Conservation (phyloP, 2,113 vertebrate genomes). For the Takifugu bimaculatus region DNA sequence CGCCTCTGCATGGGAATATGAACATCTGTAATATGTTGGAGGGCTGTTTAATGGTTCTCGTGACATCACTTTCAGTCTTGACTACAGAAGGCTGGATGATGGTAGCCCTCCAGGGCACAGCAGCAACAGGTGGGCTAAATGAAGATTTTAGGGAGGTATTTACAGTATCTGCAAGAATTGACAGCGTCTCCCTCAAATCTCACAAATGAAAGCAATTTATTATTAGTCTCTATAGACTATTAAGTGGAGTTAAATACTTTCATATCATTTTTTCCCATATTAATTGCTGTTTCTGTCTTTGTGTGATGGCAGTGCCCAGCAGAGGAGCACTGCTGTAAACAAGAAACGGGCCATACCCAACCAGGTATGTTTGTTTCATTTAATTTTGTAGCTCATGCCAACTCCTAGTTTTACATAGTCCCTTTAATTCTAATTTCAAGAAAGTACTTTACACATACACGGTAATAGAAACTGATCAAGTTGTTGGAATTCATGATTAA, state of each 20-base stretch:
- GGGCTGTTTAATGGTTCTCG: slow-evolving; percentile 71
- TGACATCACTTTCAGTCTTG: slow-evolving; percentile 81
- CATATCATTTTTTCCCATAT: neutral
- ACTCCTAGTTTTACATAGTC: no score
- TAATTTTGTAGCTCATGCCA: neutral
- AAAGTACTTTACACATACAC: no score
- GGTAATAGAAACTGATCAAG: no score
- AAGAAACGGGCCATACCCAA: slow-evolving; percentile 94
- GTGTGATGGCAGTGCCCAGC: slow-evolving; percentile 82
- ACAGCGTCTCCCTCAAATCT: no score
- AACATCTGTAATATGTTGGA: slow-evolving; percentile 32
- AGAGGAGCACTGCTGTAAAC: slow-evolving; percentile 85
- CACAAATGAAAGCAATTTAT: no score
- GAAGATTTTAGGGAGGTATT: slow-evolving; percentile 36
- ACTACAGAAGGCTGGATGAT: slow-evolving; percentile 79
- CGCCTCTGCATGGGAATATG: slow-evolving; percentile 60
- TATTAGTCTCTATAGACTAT: neutral
- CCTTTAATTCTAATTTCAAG: no score
- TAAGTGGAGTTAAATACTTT: neutral
- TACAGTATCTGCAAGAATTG: slow-evolving; percentile 14
- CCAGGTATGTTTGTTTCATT: slow-evolving; percentile 79
- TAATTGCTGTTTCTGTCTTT: slow-evolving; percentile 8
- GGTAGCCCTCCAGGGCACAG: slow-evolving; percentile 71
- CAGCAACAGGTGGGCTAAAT: slow-evolving; percentile 77
- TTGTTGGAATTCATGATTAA: no score